Base-by-base conservation (phyloP, 1,140 invertebrate species). In the Mya arenaria region DNA sequence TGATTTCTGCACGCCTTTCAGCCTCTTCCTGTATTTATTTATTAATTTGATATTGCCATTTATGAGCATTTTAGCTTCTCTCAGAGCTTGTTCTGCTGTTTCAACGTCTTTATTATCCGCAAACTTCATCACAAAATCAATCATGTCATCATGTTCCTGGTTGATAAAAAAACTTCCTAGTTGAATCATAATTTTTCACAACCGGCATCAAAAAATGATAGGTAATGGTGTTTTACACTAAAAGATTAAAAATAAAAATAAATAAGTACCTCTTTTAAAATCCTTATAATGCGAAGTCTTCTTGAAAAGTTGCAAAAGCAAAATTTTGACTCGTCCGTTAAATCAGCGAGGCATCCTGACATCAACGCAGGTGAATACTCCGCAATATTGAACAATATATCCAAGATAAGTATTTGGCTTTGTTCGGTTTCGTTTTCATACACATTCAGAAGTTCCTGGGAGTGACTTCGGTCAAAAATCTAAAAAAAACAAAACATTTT, bases 281-380 rank as follows among this genome's bases (percentile, higher is more conserved):
- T 44, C 19, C 10, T 10, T 44, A 80, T n/a, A 28, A 80, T 60
- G 5, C 41, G 52, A 44, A 36, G 37, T 56, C 65, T 69, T 4
- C 32, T 30, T 60, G n/a, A 30, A 1, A 80, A 52, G 0, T 48
- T 60, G 0, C 36, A 32, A 15, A 37, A 8, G 2, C 34, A 8
- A 58, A 80, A 80, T 30, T 62, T 80, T 15, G 19, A 32, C 32
- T 80, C 77, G 41, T 80, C 77, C 23, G 63, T 62, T 19, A 80
- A 30, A 2, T 44, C 19, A 34, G 17, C 32, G 65, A 68, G 60
- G 34, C 48, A 71, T 30, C 30, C 32, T 17, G 25, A 23, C 1
- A 80, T 30, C 15, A 41, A 44, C 52, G 32, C 23, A 3, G 65
- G 65, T 37, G 41, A 58, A 19, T 25, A 28, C 32, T 23, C 39